Evolutionary conservation across 2,113 vertebrate species (phyloP), one percentile per base, ranked within the genome.

Genomic region (Neotragus moschatus): DNA sequence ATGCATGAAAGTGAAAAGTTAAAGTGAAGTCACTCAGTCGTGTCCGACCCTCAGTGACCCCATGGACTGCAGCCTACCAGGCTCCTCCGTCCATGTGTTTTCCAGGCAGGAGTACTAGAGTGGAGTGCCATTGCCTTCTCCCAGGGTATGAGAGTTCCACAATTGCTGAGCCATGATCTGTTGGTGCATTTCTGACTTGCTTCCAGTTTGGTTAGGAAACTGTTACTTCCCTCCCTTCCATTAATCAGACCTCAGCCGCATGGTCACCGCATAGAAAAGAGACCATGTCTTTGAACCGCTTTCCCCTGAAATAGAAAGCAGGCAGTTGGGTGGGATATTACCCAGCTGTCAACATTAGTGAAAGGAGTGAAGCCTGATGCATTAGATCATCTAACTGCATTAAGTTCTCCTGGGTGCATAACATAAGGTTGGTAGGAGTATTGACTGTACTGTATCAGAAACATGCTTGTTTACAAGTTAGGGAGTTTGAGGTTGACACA

Each of bases 71-170:
- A n/a, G n/a, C n/a, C n/a, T n/a, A n/a, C n/a, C n/a, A n/a, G n/a
- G n/a, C n/a, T n/a, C n/a, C n/a, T n/a, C n/a, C n/a, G n/a, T n/a
- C n/a, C n/a, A n/a, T n/a, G n/a, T n/a, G n/a, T n/a, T n/a, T n/a
- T n/a, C n/a, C n/a, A n/a, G n/a, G n/a, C n/a, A n/a, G n/a, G n/a
- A n/a, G n/a, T n/a, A n/a, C n/a, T n/a, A n/a, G n/a, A n/a, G n/a
- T n/a, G n/a, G n/a, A n/a, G n/a, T n/a, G n/a, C n/a, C n/a, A n/a
- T n/a, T n/a, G n/a, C n/a, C n/a, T n/a, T 84, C 7, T 55, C 53
- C 13, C 19, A 3, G 23, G 21, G 2, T 5, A 3, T 23, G 45
- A 23, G 10, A 45, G 16, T 2, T 2, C 10, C 21, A 30, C 2
- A 3, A 17, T 12, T 15, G 21, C 3, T 51, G 14, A 25, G 84